Conservation (phyloP, 2,888 invertebrate genomes). For the Noctua pronuba region DNA sequence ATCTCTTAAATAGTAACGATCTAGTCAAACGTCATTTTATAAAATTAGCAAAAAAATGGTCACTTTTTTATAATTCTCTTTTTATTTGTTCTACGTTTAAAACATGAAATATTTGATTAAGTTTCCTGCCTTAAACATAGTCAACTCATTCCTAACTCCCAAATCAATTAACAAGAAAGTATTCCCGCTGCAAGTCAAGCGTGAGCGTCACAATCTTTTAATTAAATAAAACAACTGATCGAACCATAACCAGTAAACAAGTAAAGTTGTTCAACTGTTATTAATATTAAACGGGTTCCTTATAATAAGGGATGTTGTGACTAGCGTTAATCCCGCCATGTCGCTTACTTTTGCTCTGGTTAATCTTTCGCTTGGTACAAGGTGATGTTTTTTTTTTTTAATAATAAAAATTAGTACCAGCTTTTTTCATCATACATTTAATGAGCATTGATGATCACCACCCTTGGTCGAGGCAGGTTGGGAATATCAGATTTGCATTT, state of each 20-base stretch:
- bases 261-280: conserved; percentile 64
- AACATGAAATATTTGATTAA: not conserved
- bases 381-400: not conserved
- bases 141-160: not conserved
- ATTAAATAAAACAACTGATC: conserved; percentile 78
- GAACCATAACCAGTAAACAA: conserved; percentile 64
- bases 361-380: not conserved
- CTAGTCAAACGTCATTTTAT: no score
- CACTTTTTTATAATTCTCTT: no score
- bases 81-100: not conserved
- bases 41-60: no score
- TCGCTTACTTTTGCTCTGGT: conserved; percentile 7
- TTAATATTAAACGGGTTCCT: conserved; percentile 51
- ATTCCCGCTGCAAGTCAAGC: conserved; percentile 38
- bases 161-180: conserved; percentile 24
- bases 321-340: conserved; percentile 36
- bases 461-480: no score
- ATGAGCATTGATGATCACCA: no score
- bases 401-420: no score
- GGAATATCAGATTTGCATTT: no score
- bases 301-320: conserved; percentile 38
- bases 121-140: not conserved
- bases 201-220: conserved; percentile 70
- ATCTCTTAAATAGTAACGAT: no score
- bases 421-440: no score